A percentile compares a stretch with the other conserved stretches of the same genome.
These are phyloP conservation scores for Mormyrus proboscirostris DNA, from an alignment of 2,797 vertebrate genomes.

Conservation along the genomic window DNA sequence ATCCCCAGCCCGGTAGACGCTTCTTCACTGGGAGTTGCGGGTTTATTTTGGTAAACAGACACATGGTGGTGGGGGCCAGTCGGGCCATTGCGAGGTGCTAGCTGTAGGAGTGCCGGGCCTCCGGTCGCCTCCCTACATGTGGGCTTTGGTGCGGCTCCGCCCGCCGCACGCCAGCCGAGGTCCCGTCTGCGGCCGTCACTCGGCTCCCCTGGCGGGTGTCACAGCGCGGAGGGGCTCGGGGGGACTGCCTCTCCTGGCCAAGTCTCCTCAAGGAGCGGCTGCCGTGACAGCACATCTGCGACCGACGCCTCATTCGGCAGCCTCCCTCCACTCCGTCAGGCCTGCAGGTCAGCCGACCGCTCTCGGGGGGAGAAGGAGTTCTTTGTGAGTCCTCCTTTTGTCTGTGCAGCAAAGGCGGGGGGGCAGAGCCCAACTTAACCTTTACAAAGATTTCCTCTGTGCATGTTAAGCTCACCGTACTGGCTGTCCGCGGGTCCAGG, in stretches of 20 bases:
- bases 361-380: slow-evolving; percentile 1
- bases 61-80: slow-evolving; percentile 23
- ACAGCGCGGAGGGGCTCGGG: background rate
- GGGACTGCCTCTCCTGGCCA: slow-evolving; percentile 12
- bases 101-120: background rate
- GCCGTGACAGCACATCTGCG: slow-evolving; percentile 22
- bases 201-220: slow-evolving; percentile 16
- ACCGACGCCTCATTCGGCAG: background rate
- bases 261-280: slow-evolving; percentile 8
- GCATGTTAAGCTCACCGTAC: background rate
- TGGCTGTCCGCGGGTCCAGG: background rate
- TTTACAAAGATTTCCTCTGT: background rate
- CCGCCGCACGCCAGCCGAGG: background rate
- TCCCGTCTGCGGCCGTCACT: background rate
- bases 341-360: background rate
- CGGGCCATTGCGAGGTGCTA: slow-evolving; percentile 7
- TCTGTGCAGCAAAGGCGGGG: background rate
- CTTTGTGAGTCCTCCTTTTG: slow-evolving; percentile 25
- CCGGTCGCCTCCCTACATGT: background rate
- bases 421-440: background rate
- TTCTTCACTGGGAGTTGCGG: background rate
- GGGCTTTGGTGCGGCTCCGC: background rate
- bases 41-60: slow-evolving; percentile 5
- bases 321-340: background rate
- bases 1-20: background rate